A percentile compares a stretch with the other conserved stretches of the same genome.
Conservation (phyloP, 2,113 vertebrate genomes). For the Alces alces region DNA sequence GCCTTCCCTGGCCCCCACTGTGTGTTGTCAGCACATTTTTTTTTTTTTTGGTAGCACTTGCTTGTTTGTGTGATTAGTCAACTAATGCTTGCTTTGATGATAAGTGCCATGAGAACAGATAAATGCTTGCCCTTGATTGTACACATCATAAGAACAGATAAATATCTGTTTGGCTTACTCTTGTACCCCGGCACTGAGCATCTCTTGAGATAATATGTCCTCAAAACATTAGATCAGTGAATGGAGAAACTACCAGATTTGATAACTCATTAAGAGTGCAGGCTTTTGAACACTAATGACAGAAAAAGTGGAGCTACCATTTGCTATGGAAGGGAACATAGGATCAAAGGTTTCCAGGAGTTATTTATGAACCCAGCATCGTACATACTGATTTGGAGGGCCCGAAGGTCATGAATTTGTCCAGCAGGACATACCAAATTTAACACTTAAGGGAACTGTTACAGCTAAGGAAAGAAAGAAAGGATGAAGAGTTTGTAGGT, state of each 20-base stretch:
- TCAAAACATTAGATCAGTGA: not conserved
- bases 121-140: not conserved
- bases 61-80: not conserved
- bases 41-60: not conserved
- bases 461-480: not conserved
- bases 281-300: not conserved
- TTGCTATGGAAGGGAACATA: not conserved
- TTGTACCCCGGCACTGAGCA: not conserved
- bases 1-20: not conserved
- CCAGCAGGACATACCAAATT: not conserved
- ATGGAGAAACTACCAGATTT: not conserved
- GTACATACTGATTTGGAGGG: not conserved
- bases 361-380: not conserved
- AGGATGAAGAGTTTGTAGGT: not conserved
- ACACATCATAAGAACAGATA: not conserved
- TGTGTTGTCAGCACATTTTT: not conserved
- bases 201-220: not conserved
- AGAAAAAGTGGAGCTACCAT: not conserved
- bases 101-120: not conserved
- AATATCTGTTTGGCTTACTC: not conserved
- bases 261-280: not conserved
- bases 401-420: not conserved
- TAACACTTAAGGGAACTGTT: not conserved
- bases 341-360: not conserved
- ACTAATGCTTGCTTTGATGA: not conserved